Evolutionary conservation across 2,113 vertebrate genomes (phyloP), one percentile per base, ranked within the genome.

Genomic region (Chaetodon auriga): DNA sequence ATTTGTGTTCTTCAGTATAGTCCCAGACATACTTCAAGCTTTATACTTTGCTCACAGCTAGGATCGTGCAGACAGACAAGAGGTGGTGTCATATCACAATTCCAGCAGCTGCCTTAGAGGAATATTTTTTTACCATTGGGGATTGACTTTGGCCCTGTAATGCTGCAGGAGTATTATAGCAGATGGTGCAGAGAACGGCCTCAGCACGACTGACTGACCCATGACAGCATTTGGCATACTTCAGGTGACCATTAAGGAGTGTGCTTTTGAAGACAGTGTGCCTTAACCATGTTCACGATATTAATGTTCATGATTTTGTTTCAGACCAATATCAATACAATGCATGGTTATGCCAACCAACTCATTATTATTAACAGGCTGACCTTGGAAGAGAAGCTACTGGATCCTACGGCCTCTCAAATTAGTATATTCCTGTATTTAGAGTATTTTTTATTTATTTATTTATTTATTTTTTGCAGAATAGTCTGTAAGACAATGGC

Each of bases 181-280:
- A 86, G 80, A 88, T 86, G 89, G 84, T 66, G 60, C 43, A 64
- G 83, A 78, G 63, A 45, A 81, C 43, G 12, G 78, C 54, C 66
- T 74, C 60, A 77, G 80, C 64, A 68, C 61, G 74, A 86, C 35
- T 60, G 76, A 64, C 72, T 65, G 25, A 83, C 51, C 70, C 46
- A 60, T 60, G 60, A 72, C 71, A 43, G 68, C 46, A 75, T 73
- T 75, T 82, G 51, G 65, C 25, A 73, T 41, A 68, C 23, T 53
- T 68, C 36, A 64, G 60, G 41, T 68, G 77, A 14, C 8, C 45
- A 55, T 51, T 46, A 53, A 70, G 15, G 75, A 23, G 49, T 15
- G 19, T 9, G 8, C 5, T 57, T 68, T 77, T 61, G 48, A 43
- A 36, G 18, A 71, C 2, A 30, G 18, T 36, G 2, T 46, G 9